Percentiles rank a stretch among this genome's conserved stretches.
phyloP scores from a whole-genome alignment of 1,140 invertebrate genomes.

The Archivesica marissinica region DNA sequence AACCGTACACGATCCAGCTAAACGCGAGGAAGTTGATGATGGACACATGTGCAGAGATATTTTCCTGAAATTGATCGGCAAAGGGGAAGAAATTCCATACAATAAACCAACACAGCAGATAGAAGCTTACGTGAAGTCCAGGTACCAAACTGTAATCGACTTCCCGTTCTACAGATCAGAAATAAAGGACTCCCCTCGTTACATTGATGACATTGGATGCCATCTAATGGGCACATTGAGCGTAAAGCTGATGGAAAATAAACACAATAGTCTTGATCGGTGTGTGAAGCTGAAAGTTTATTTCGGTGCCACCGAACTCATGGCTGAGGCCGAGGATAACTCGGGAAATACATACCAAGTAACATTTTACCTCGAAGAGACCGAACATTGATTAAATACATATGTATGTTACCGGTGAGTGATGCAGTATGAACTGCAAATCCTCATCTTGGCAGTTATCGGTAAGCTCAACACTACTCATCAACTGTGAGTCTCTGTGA shows the following conservation, averaged over 20 bases:
- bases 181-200: background rate
- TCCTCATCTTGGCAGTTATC: too few relatives aligned
- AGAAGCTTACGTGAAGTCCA: slow-evolving; percentile 38
- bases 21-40: slow-evolving; percentile 30
- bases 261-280: background rate
- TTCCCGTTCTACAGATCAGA: slow-evolving; percentile 56
- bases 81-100: slow-evolving; percentile 4
- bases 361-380: slow-evolving; percentile 22
- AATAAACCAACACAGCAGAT: slow-evolving; percentile 9
- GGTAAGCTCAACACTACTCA: too few relatives aligned
- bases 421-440: too few relatives aligned
- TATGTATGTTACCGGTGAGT: too few relatives aligned
- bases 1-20: background rate
- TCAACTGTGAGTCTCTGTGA: too few relatives aligned
- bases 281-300: slow-evolving; percentile 37
- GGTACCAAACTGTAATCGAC: slow-evolving; percentile 20
- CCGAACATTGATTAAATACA: too few relatives aligned
- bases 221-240: slow-evolving; percentile 31
- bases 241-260: background rate
- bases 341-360: slow-evolving; percentile 14
- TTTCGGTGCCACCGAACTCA: slow-evolving; percentile 34
- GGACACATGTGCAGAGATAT: slow-evolving; percentile 38
- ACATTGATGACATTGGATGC: slow-evolving; percentile 38
- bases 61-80: slow-evolving; percentile 25
- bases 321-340: slow-evolving; percentile 45